A percentile compares a stretch with the other conserved stretches of the same genome.
Conservation (phyloP, 2,888 invertebrate genomes). For the Drosophila emarginata region DNA sequence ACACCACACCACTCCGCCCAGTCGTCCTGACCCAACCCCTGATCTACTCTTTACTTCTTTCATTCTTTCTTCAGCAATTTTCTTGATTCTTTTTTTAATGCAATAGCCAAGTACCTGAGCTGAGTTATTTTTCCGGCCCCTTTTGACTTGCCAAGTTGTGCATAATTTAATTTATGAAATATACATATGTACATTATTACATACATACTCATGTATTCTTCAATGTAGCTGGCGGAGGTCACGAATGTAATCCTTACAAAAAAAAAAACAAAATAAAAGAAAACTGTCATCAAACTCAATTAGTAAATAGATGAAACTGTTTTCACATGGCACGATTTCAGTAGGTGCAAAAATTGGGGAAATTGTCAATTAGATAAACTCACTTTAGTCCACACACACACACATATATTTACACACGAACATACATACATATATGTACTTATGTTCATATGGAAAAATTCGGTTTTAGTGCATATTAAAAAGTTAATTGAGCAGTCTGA, state of each 20-base stretch:
- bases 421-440: background rate
- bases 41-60: background rate
- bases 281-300: constrained; percentile 9
- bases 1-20: too few relatives aligned
- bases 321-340: background rate
- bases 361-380: constrained; percentile 51
- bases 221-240: background rate
- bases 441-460: background rate
- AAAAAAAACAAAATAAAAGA: background rate
- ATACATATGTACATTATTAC: background rate
- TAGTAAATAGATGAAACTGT: constrained; percentile 9
- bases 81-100: constrained; percentile 33
- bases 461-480: constrained; percentile 38
- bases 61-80: constrained; percentile 3
- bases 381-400: constrained; percentile 14
- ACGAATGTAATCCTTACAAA: background rate
- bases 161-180: constrained; percentile 39
- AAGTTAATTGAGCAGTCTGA: constrained; percentile 44
- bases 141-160: constrained; percentile 45
- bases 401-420: background rate
- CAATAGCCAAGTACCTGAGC: constrained; percentile 54
- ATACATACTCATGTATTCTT: background rate
- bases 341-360: constrained; percentile 42
- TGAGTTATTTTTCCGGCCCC: constrained; percentile 42
- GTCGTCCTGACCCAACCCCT: background rate